Evolutionary conservation across 2,888 invertebrate species (phyloP).

Genomic region (Hemithea aestivaria): DNA sequence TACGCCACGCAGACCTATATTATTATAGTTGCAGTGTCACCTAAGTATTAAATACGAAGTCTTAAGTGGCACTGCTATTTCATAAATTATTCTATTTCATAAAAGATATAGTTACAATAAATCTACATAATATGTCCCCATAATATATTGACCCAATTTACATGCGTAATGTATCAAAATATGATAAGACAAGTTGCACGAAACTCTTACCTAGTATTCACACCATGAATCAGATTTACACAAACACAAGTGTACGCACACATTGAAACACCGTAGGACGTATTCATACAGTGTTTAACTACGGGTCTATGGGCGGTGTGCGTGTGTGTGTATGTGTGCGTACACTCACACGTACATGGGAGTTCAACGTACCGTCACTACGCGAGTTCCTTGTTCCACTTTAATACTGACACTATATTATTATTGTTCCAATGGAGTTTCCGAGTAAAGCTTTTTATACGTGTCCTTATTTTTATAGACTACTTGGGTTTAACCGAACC

Average conservation of each 20-base stretch:
- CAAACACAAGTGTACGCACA: slow-evolving; percentile 40
- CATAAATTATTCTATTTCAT: too few species aligned
- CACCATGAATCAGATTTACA: slow-evolving; percentile 65
- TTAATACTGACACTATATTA: slow-evolving; percentile 75
- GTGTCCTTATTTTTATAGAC: slow-evolving; percentile 40
- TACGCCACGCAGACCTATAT: too few species aligned
- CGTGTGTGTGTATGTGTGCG: slow-evolving; percentile 35
- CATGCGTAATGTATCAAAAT: slow-evolving; percentile 10
- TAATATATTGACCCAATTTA: too few species aligned
- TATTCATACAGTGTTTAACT: slow-evolving; percentile 18
- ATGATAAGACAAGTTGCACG: slow-evolving; percentile 28
- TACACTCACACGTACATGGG: slow-evolving; percentile 51
- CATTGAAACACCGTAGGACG: slow-evolving; percentile 10
- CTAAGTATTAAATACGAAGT: too few species aligned
- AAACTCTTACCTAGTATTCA: slow-evolving; percentile 40
- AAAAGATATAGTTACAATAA: too few species aligned
- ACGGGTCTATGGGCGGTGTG: slow-evolving; percentile 19
- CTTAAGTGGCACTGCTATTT: too few species aligned
- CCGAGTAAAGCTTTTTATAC: slow-evolving; percentile 50
- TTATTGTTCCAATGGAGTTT: slow-evolving; percentile 72
- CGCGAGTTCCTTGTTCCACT: slow-evolving; percentile 79
- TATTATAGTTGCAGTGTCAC: too few species aligned
- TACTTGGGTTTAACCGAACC: slow-evolving; percentile 13
- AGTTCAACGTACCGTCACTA: slow-evolving; percentile 77
- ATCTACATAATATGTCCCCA: too few species aligned